Percentiles rank a stretch among this genome's conserved stretches.
These are phyloP conservation scores for Emys orbicularis DNA, from an alignment of 2,797 vertebrate genomes.

Conservation along the genomic window DNA sequence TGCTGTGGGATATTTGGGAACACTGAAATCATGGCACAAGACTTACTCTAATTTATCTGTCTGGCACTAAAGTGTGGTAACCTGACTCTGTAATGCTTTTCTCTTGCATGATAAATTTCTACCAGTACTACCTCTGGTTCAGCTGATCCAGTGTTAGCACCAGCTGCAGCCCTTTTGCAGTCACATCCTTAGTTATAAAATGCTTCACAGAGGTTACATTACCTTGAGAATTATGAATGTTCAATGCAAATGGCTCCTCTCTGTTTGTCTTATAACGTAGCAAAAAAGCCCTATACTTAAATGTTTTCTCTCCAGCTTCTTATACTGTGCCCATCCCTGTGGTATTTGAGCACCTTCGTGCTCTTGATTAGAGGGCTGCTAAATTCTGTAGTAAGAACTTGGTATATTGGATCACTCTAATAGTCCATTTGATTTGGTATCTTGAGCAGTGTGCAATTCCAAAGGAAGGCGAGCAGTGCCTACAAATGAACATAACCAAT, in stretches of 20 bases:
- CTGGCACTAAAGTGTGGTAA: background rate
- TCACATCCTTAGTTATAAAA: background rate
- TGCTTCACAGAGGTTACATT: slow-evolving; percentile 22
- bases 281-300: background rate
- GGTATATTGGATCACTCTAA: background rate
- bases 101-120: slow-evolving; percentile 23
- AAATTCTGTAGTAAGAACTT: background rate
- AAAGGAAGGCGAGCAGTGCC: background rate
- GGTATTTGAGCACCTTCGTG: background rate
- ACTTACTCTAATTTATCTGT: background rate
- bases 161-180: slow-evolving; percentile 1
- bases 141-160: slow-evolving; percentile 16
- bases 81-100: background rate
- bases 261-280: background rate
- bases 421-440: background rate
- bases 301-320: background rate
- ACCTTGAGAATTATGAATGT: background rate
- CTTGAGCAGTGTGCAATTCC: background rate
- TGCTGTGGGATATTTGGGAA: background rate
- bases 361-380: background rate
- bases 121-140: slow-evolving; percentile 3
- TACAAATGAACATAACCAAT: rapidly evolving
- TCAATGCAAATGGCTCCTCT: background rate
- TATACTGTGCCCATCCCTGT: background rate
- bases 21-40: background rate